Percentiles rank a stretch among this genome's conserved stretches.
Conservation (phyloP, 2,888 invertebrate genomes). For the Thymelicus sylvestris region DNA sequence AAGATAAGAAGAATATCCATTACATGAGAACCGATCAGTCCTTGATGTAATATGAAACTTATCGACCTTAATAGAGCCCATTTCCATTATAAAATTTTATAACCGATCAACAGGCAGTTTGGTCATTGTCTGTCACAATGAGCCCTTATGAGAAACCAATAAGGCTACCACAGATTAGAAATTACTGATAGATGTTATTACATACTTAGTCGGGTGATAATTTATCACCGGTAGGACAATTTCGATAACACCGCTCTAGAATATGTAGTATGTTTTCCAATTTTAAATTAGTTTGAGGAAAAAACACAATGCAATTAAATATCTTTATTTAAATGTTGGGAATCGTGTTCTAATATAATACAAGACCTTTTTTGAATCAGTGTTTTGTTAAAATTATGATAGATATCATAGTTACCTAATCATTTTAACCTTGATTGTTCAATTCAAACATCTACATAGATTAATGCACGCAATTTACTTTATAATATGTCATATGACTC, state of each 20-base stretch:
- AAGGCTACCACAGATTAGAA: slow-evolving; percentile 47
- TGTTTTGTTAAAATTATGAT: too few relatives aligned
- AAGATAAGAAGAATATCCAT: slow-evolving; percentile 33
- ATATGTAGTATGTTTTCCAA: background rate
- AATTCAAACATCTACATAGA: too few relatives aligned
- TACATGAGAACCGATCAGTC: slow-evolving; percentile 31
- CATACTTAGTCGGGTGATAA: background rate
- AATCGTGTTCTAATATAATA: too few relatives aligned
- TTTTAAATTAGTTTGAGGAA: background rate
- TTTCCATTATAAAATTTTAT: slow-evolving; percentile 57
- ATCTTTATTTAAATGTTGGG: too few relatives aligned
- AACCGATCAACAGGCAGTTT: slow-evolving; percentile 53
- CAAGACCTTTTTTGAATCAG: too few relatives aligned
- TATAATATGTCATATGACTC: too few relatives aligned
- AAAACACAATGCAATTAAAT: too few relatives aligned
- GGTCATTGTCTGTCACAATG: slow-evolving; percentile 53
- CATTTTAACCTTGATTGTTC: too few relatives aligned
- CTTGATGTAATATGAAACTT: slow-evolving; percentile 52
- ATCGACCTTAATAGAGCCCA: slow-evolving; percentile 54
- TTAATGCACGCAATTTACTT: too few relatives aligned
- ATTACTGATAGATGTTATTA: slow-evolving; percentile 3
- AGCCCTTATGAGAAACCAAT: slow-evolving; percentile 54
- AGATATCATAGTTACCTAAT: too few relatives aligned
- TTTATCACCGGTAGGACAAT: background rate
- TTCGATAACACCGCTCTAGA: background rate